Evolutionary conservation across 2,113 vertebrate genomes (phyloP), one percentile per base, ranked within the genome.

Genomic region (Microcebus tavaratra): DNA sequence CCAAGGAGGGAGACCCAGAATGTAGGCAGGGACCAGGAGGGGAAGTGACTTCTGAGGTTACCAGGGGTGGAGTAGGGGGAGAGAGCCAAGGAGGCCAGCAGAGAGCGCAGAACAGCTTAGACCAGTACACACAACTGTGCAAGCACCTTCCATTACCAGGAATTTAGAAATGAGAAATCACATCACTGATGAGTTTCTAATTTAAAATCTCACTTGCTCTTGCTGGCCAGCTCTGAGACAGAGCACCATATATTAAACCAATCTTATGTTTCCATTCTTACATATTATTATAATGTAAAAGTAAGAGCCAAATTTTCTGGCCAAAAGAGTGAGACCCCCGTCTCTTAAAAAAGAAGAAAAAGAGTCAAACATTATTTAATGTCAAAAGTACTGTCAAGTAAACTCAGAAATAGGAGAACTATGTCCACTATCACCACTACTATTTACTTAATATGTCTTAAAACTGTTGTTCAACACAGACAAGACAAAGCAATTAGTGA

Each of bases 11-110:
- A 48, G 31, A 61, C n/a, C 2, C 2, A 65, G 9, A 17, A 53
- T 0, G 1, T 3, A 81, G 45, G 23, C 36, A 27, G 13, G 57
- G 31, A 25, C 27, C 15, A 57, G 25, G 15, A 53, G 7, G 9
- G 14, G 3, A 48, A 53, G 13, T 29, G 18, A n/a, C 29, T 25
- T 67, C 9, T 15, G 5, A 73, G 6, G 27, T 0, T 81, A 11
- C 4, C 23, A 5, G 1, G 14, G 39, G 1, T 5, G 1, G 5
- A 6, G 2, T 8, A 10, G n/a, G 6, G 27, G 17, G 8, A 3
- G 14, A 31, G 25, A 13, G 17, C 61, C 59, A 23, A 73, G 7
- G 6, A 3, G 39, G 15, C 0, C 61, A 85, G 67, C 1, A 9
- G 0, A n/a, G 55, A n/a, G 45, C 29, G 2, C 9, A 14, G 9